Percentiles rank a stretch among this genome's conserved stretches.
These are phyloP conservation scores for Gouania willdenowi DNA, from an alignment of 2,797 vertebrate species.

Conservation along the genomic window DNA sequence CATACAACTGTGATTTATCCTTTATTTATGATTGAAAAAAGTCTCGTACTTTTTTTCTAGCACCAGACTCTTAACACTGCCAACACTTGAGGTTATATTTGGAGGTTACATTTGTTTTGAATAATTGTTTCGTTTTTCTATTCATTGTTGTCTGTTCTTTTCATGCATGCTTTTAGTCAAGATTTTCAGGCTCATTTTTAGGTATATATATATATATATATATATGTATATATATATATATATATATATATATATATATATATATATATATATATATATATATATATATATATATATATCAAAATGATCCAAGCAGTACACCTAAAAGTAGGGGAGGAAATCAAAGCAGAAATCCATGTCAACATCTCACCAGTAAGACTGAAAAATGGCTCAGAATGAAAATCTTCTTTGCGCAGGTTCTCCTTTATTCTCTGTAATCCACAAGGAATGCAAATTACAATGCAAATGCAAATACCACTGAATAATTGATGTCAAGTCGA, in stretches of 20 bases:
- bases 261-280: no score
- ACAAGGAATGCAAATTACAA: constrained; percentile 73
- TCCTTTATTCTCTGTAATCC: constrained; percentile 69
- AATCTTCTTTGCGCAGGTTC: constrained; percentile 67
- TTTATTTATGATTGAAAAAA: constrained; percentile 65
- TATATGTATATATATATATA: no score
- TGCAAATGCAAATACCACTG: constrained; percentile 71
- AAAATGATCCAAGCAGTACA: constrained; percentile 70
- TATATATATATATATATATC: no score
- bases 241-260: no score
- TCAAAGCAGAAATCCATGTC: constrained; percentile 68
- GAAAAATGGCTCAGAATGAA: constrained; percentile 62
- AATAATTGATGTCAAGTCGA: constrained; percentile 67
- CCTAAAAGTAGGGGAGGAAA: constrained; percentile 60
- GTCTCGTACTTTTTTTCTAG: constrained; percentile 45
- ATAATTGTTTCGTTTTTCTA: constrained; percentile 38
- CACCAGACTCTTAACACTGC: constrained; percentile 56
- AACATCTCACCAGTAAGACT: constrained; percentile 55
- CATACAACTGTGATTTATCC: constrained; percentile 46
- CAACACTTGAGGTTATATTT: constrained; percentile 61
- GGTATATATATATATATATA: no score
- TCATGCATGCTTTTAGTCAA: constrained; percentile 68
- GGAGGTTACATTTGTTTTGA: constrained; percentile 36
- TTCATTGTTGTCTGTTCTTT: constrained; percentile 59
- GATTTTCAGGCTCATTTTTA: no score